Evolutionary conservation across 2,888 invertebrate genomes (phyloP), one percentile per base, ranked within the genome.

Genomic region (Pammene aurita): DNA sequence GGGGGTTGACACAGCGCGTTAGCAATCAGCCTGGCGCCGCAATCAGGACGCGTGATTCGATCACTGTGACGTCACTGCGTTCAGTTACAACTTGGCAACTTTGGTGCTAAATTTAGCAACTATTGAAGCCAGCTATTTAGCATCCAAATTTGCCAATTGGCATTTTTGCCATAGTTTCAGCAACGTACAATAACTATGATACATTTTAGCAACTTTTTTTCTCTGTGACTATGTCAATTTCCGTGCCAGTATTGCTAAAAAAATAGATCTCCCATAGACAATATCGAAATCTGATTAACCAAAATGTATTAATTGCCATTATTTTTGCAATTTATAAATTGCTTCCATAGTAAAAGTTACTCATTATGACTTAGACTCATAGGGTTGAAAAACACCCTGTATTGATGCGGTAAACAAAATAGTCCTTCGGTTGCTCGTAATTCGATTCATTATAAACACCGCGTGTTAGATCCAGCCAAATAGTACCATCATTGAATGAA

Each of bases 1-100:
- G 41, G 54, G 18, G 64, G 74, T 77, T 77, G 77, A 75, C 76
- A 73, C 71, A 72, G 66, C 72, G 70, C 67, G 74, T 76, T 76
- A 77, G 76, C 76, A 77, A 77, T 77, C 77, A 77, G 73, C 72
- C 67, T n/a, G 67, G 62, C 57, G 63, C 68, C 63, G 68, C 57
- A 63, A 68, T 62, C 62, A 62, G 50, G 18, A 61, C 62, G 61
- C 61, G 61, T 62, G 62, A 62, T 62, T 62, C 62, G 62, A 62
- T 62, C 62, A 62, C 50, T 62, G 41, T 57, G 61, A 61, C 48
- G 61, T 61, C 61, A 61, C 61, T 10, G 34, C 16, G 41, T 18
- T 57, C 13, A 57, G 13, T 42, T 5, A 0, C 26, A 42, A 7
- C 34, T 34, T 54, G 34, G 54, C n/a, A 54, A n/a, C 54, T n/a